Percentiles rank a stretch among this genome's conserved stretches.
phyloP scores from a whole-genome alignment of 2,888 invertebrate species.

The Papilio demoleus region DNA sequence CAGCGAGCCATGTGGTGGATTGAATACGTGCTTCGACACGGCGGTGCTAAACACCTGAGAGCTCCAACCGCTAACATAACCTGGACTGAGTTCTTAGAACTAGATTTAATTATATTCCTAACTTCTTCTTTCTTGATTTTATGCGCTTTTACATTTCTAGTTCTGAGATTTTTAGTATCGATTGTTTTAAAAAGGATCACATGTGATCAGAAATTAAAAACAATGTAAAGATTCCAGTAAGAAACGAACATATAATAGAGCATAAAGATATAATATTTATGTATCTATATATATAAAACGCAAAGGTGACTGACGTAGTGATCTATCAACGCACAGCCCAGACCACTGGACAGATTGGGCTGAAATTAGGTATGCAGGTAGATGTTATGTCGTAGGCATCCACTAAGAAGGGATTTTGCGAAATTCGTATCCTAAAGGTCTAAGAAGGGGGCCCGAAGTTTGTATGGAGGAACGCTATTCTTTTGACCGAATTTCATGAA shows the following conservation, averaged over 20 bases:
- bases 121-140: neutral
- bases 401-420: no score
- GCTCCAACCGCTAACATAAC: conserved; percentile 58
- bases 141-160: neutral
- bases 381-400: no score
- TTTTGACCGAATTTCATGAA: no score
- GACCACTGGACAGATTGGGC: no score
- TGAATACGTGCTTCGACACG: conserved; percentile 74
- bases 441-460: no score
- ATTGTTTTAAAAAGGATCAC: neutral
- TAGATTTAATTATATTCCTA: conserved; percentile 48
- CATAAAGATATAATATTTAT: no score
- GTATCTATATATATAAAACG: no score
- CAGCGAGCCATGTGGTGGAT: conserved; percentile 75
- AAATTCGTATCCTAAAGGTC: no score
- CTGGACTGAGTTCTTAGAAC: conserved; percentile 53
- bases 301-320: no score
- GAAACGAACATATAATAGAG: neutral
- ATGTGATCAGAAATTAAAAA: neutral
- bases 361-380: no score
- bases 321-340: no score
- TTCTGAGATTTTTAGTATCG: neutral
- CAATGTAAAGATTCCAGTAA: neutral
- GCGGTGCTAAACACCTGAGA: conserved; percentile 65
- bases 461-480: no score